Percentiles rank a stretch among this genome's conserved stretches.
phyloP scores from a whole-genome alignment of 2,113 vertebrate genomes.

The Perca flavescens region DNA sequence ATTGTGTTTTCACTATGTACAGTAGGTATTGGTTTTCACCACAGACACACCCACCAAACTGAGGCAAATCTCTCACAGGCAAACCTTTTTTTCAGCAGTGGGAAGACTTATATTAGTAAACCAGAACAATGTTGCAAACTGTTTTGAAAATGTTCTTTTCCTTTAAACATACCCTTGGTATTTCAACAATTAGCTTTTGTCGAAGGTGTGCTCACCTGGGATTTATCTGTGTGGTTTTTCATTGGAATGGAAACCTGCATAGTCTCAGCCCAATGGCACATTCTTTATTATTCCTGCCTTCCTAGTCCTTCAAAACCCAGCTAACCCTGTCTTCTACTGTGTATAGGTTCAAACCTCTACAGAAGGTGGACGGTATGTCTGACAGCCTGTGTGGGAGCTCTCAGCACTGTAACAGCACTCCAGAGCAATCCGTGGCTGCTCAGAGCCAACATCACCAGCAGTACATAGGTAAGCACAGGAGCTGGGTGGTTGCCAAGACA shows the following conservation, averaged over 20 bases:
- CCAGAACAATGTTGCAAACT: not conserved
- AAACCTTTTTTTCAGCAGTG: not conserved
- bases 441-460: conserved; percentile 98
- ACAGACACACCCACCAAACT: not conserved
- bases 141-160: not conserved
- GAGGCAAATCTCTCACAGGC: not conserved
- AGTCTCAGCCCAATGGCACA: not conserved
- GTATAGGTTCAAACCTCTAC: conserved; percentile 91
- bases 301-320: not conserved
- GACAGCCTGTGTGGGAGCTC: conserved; percentile 87
- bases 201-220: not conserved
- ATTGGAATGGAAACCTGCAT: not conserved
- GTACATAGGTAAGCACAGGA: conserved; percentile 91
- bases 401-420: conserved; percentile 85
- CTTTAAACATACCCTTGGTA: not conserved
- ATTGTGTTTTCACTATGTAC: not conserved
- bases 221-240: not conserved
- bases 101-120: not conserved
- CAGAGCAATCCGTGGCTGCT: conserved; percentile 92
- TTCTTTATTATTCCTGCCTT: not conserved
- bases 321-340: conserved; percentile 18
- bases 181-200: not conserved
- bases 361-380: conserved; percentile 92
- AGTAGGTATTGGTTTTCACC: not conserved
- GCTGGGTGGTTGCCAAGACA: not conserved